Evolutionary conservation across 2,888 invertebrate genomes (phyloP), one percentile per base, ranked within the genome.

Genomic region (Galerucella pusilla): DNA sequence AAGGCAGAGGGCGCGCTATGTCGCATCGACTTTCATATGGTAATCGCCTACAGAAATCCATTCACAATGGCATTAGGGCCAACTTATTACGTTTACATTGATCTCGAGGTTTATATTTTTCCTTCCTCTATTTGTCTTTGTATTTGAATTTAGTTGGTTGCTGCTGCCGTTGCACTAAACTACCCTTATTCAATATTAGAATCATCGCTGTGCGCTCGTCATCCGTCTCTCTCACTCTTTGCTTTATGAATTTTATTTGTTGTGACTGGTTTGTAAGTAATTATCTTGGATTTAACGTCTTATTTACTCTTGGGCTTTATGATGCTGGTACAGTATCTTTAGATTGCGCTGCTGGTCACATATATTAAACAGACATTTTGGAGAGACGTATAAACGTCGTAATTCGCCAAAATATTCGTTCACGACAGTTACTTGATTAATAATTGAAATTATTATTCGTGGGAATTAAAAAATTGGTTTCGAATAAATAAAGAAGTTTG

Each of bases 31-130:
- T 84, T 84, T 87, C 87, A 85, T 87, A 87, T 87, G 87, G 87
- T 87, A 87, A 87, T 87, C 86, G 87, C 87, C 87, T 86, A 85
- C 86, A 87, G 87, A 86, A 86, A 87, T 86, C 86, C 86, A 83
- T 85, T 84, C 86, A 87, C 87, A 87, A 87, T 87, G 85, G 87
- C 86, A 87, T 87, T 87, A 87, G 85, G 86, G 85, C 85, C 87
- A 86, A 87, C 87, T 87, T 87, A 87, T 87, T 87, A 87, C 87
- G 87, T 87, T 87, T 87, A 87, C 87, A 87, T 87, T 87, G 87
- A 87, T 87, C 87, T 87, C 87, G 87, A 87, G 86, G 86, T 87
- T 87, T 86, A 87, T 87, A 87, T 87, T 87, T 87, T 87, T 87
- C 86, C 86, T 85, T 84, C 83, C 81, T 78, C 82, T 87, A 86